Evolutionary conservation across 1,140 invertebrate species (phyloP).

Genomic region (Atta cephalotes): DNA sequence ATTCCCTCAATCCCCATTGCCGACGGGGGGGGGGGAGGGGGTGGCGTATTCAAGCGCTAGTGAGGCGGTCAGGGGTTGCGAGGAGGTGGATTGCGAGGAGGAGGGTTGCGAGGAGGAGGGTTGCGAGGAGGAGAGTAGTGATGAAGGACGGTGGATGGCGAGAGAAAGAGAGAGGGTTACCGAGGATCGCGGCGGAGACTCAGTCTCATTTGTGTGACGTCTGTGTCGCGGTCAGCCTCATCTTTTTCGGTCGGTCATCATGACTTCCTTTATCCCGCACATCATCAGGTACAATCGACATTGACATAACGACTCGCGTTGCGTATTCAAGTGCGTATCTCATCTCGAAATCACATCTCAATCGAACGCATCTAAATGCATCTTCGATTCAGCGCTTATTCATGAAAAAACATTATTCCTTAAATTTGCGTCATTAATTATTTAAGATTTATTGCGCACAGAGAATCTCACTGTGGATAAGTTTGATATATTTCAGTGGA

Average conservation of each 20-base stretch:
- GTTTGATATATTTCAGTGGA: constrained; percentile 1
- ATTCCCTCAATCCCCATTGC: constrained; percentile 40
- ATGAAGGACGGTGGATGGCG: constrained; percentile 21
- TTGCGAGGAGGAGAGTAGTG: constrained; percentile 34
- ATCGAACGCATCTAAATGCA: background rate
- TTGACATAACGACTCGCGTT: background rate
- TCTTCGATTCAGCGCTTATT: background rate
- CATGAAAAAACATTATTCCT: background rate
- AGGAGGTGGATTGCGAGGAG: constrained; percentile 36
- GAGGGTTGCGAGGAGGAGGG: constrained; percentile 31
- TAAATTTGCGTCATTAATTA: background rate
- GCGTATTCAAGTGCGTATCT: background rate
- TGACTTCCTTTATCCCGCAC: constrained; percentile 25
- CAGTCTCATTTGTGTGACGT: constrained; percentile 63
- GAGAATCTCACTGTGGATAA: background rate
- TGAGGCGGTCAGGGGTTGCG: constrained; percentile 39
- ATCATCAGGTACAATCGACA: constrained; percentile 45
- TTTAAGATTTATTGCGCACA: background rate
- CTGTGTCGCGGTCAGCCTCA: constrained; percentile 50
- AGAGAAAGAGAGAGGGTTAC: constrained; percentile 46
- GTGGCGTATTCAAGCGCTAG: constrained; percentile 37
- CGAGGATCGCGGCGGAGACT: constrained; percentile 44
- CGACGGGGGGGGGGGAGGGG: background rate
- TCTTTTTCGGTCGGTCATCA: constrained; percentile 49
- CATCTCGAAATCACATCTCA: too few relatives aligned